Evolutionary conservation across 2,888 invertebrate species (phyloP).

Genomic region (Phengaris arion): DNA sequence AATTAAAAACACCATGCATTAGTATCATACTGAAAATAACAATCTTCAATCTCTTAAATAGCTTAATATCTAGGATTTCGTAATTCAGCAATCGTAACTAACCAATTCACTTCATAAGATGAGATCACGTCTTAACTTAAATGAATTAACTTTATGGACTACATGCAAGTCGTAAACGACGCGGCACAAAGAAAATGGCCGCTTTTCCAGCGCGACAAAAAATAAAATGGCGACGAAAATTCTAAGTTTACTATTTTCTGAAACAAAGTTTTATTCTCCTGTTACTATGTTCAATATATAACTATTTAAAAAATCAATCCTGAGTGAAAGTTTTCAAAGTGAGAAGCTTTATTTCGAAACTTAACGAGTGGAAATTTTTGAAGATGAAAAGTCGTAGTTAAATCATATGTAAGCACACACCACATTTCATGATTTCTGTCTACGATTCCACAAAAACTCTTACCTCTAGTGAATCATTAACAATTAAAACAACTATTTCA

Average conservation of each 20-base stretch:
- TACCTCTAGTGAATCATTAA: slow-evolving; percentile 76
- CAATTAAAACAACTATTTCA: slow-evolving; percentile 55
- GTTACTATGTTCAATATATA: slow-evolving; percentile 49
- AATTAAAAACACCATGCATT: slow-evolving; percentile 66
- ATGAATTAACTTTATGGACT: slow-evolving; percentile 76
- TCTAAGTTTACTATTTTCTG: slow-evolving; percentile 79
- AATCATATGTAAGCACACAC: slow-evolving; percentile 61
- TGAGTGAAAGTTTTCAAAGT: slow-evolving; percentile 62
- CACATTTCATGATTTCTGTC: slow-evolving; percentile 53
- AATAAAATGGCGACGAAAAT: slow-evolving; percentile 81
- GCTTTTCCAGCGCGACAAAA: slow-evolving; percentile 81
- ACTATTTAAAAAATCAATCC: slow-evolving; percentile 50
- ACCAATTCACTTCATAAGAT: slow-evolving; percentile 68
- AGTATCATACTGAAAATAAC: slow-evolving; percentile 71
- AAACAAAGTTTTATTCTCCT: slow-evolving; percentile 62
- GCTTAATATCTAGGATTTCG: slow-evolving; percentile 47
- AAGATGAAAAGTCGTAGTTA: slow-evolving; percentile 76
- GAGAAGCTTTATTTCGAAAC: slow-evolving; percentile 75
- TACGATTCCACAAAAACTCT: slow-evolving; percentile 53
- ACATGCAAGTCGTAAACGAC: slow-evolving; percentile 76
- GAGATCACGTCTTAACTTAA: slow-evolving; percentile 76
- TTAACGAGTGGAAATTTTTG: slow-evolving; percentile 77
- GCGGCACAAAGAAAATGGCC: slow-evolving; percentile 81
- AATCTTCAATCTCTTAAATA: slow-evolving; percentile 54
- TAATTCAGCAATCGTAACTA: slow-evolving; percentile 53